Evolutionary conservation across 30 jellyfish, hydroid and myxozoan species (phyloP), one percentile per base, ranked within the genome.

Genomic region (Aurelia sp.): DNA sequence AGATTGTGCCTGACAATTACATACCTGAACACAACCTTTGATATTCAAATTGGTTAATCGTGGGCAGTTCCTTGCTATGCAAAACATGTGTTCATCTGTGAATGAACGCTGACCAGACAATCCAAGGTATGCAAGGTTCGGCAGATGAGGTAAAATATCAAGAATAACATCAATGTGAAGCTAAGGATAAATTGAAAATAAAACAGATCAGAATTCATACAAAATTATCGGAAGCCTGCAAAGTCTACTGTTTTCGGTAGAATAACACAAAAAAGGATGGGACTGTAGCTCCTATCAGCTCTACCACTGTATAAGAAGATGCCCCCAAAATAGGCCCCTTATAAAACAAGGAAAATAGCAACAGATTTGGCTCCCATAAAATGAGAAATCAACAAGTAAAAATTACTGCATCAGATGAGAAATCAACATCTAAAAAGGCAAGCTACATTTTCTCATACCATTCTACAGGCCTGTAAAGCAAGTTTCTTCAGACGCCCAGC

Each of bases 21-120:
- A 19, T 88, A 79, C 97, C 88, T 70, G 83, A 2, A 62, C 75
- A 63, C 97, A 88, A 19, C 88, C 97, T 60, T 88, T 88, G 77
- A 88, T 72, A 38, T 72, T 61, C 76, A 88, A 41, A 31, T 72
- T 55, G 55, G 16, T 40, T 13, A 88, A 75, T 24, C 30, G 41
- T 30, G 82, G 77, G 38, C 89, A 79, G 59, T 88, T 60, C 60
- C 31, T 74, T 5, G 90, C 89, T 2, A 88, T 55, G 60, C 76
- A 53, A 44, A 78, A 72, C 63, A 88, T 63, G 20, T 74, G 75
- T 21, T 88, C 91, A 44, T 88, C 86, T 27, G 91, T 31, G 63
- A 77, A 70, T 4, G 87, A 68, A 13, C 38, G 27, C 59, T 44
- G 76, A 13, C 97, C 97, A 48, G 97, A 76, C 22, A 78, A 70